A percentile compares a stretch with the other conserved stretches of the same genome.
These are phyloP conservation scores for Chrysocyon brachyurus DNA, from an alignment of 2,797 vertebrate species.

Conservation along the genomic window DNA sequence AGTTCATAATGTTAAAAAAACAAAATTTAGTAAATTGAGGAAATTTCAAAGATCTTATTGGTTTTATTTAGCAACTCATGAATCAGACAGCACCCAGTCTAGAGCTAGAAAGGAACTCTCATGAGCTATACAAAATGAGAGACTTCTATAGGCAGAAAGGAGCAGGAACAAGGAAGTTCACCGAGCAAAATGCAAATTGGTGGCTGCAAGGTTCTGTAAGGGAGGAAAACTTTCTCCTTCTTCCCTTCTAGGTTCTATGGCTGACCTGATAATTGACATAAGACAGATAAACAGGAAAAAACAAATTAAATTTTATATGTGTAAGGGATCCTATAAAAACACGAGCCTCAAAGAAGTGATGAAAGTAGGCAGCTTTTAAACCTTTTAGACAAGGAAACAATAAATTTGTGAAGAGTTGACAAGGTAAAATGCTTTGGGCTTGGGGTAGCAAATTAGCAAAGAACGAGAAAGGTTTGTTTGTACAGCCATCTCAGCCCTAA, in stretches of 20 bases:
- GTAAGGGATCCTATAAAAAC: not conserved
- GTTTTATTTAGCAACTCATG: not conserved
- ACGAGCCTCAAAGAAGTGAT: not conserved
- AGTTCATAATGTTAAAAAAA: not conserved
- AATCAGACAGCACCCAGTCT: not conserved
- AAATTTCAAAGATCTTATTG: not conserved
- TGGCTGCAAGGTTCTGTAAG: not conserved
- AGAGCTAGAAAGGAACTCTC: not conserved
- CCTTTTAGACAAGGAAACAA: not conserved
- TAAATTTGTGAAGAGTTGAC: not conserved
- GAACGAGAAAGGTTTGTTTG: not conserved
- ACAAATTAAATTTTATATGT: not conserved
- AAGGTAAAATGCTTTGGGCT: not conserved
- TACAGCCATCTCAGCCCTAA: not conserved
- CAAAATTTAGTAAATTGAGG: not conserved
- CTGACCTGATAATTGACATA: not conserved
- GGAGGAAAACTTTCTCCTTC: not conserved
- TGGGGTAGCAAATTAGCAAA: not conserved
- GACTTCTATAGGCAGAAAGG: not conserved
- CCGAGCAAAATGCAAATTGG: not conserved
- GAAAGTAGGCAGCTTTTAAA: not conserved
- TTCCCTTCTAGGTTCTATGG: not conserved
- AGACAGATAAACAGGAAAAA: not conserved
- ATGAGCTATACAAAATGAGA: not conserved
- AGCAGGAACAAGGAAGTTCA: not conserved